Evolutionary conservation across 2,797 vertebrate genomes (phyloP).

Genomic region (Lerista edwardsae): DNA sequence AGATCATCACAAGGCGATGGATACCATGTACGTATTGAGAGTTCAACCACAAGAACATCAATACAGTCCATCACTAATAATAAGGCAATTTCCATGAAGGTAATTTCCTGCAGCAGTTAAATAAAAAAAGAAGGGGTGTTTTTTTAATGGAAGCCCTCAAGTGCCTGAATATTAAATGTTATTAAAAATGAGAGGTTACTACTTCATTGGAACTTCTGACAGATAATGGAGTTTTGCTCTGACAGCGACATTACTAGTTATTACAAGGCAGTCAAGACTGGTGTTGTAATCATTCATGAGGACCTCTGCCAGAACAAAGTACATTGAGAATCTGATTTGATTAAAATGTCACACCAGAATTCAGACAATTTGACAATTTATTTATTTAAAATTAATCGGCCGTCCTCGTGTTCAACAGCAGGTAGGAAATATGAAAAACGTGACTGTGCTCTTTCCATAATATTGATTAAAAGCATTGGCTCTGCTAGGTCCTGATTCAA

Average conservation of each 20-base stretch:
- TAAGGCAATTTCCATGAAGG: neutral
- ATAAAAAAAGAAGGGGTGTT: constrained; percentile 6
- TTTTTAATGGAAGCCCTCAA: neutral
- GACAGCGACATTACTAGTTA: neutral
- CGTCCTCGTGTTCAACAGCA: neutral
- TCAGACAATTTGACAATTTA: constrained; percentile 4
- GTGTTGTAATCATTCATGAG: constrained; percentile 12
- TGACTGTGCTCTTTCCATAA: neutral
- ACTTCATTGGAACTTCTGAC: constrained; percentile 24
- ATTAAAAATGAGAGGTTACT: constrained; percentile 8
- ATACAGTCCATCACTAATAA: neutral
- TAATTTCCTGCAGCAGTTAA: constrained; percentile 8
- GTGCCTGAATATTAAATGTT: neutral
- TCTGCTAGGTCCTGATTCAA: constrained; percentile 23
- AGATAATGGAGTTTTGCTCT: constrained; percentile 13
- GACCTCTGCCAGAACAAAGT: neutral
- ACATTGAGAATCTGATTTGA: constrained; percentile 18
- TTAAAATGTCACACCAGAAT: constrained; percentile 13
- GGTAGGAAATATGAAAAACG: constrained; percentile 3
- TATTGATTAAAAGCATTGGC: constrained; percentile 20
- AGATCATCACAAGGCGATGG: neutral
- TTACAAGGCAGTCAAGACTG: neutral
- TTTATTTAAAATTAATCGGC: constrained; percentile 10
- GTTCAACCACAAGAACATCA: neutral
- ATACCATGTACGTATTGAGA: neutral